A percentile compares a stretch with the other conserved stretches of the same genome.
Evolutionary conservation across 2,113 vertebrate genomes (phyloP).

Genomic region (Parotia lawesii): DNA sequence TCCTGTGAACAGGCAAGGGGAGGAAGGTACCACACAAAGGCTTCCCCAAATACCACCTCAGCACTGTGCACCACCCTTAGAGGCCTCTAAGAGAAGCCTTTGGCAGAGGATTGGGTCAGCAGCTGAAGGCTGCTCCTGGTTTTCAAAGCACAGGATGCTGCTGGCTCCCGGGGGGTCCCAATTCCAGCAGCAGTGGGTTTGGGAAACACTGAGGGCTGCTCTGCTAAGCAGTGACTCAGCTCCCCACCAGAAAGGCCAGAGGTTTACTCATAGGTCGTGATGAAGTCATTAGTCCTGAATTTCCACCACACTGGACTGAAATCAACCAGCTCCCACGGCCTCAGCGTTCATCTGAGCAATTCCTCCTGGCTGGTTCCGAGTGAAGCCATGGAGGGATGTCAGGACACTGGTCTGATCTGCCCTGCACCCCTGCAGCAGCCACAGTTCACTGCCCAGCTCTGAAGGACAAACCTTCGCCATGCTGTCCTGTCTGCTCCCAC

Average conservation of each 20-base stretch:
- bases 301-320: not conserved
- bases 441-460: not conserved
- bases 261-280: not conserved
- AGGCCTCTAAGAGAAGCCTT: not conserved
- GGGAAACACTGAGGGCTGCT: not conserved
- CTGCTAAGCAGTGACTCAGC: not conserved
- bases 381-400: rapidly evolving
- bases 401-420: not conserved
- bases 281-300: not conserved
- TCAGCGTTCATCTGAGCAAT: not conserved
- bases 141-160: rapidly evolving
- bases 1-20: not conserved
- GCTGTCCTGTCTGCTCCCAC: not conserved
- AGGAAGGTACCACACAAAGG: not conserved
- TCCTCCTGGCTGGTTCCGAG: not conserved
- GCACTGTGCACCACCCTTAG: not conserved
- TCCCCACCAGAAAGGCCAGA: not conserved
- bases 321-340: not conserved
- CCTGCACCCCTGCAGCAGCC: rapidly evolving
- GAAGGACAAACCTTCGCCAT: not conserved
- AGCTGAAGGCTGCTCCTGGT: not conserved
- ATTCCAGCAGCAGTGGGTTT: not conserved
- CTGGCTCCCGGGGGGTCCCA: not conserved
- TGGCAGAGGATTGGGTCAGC: not conserved
- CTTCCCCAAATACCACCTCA: not conserved